Conservation (phyloP, 2,797 vertebrate genomes). For the Muscicapa comitata region DNA sequence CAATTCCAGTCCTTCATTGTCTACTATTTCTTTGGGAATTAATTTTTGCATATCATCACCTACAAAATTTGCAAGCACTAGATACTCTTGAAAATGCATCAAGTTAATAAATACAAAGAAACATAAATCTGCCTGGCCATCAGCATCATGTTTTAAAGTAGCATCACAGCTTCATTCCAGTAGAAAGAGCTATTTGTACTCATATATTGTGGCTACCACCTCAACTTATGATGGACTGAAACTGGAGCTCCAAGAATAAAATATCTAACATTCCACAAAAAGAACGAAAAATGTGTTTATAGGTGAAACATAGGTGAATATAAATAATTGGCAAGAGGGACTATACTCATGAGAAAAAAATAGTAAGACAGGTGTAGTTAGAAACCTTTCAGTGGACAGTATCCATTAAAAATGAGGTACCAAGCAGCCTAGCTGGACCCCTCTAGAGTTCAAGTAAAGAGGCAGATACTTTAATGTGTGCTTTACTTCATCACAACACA, state of each 20-base stretch:
- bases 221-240: not conserved
- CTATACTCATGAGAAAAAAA: not conserved
- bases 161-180: not conserved
- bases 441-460: not conserved
- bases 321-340: not conserved
- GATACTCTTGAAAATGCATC: not conserved
- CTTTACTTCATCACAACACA: not conserved
- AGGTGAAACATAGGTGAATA: not conserved
- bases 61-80: not conserved
- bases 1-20: fast-evolving
- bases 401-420: not conserved
- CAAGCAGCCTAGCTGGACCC: not conserved
- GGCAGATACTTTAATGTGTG: not conserved
- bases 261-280: not conserved
- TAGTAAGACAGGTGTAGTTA: not conserved
- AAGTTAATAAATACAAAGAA: not conserved
- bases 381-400: not conserved
- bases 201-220: not conserved
- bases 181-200: not conserved
- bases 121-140: not conserved
- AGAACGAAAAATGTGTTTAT: not conserved
- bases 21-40: not conserved
- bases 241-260: not conserved
- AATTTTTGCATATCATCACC: not conserved
- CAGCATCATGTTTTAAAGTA: not conserved